These are phyloP conservation scores for Caenorhabditis sulstoni DNA, from an alignment of 2,888 invertebrate genomes.

Conservation along the genomic window DNA sequence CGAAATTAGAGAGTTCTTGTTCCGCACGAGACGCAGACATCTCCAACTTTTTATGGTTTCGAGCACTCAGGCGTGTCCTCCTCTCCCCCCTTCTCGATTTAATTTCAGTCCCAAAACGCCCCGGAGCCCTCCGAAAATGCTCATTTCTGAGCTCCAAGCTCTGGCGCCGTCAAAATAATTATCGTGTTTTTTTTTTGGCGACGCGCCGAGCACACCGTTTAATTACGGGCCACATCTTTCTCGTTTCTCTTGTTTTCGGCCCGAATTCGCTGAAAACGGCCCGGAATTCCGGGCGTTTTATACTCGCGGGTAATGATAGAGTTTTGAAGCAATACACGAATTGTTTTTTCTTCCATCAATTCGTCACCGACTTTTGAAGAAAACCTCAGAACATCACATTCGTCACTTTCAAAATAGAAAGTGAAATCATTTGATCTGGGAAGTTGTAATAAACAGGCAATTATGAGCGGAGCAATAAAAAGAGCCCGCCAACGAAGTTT, in stretches of 20 bases:
- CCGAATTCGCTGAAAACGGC: not conserved
- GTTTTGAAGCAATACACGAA: no score
- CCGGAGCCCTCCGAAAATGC: not conserved
- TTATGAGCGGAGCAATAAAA: slow-evolving; percentile 31
- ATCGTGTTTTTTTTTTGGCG: slow-evolving; percentile 4
- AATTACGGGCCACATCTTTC: slow-evolving; percentile 1
- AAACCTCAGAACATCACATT: not conserved
- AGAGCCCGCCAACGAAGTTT: not conserved
- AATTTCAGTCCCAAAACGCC: not conserved
- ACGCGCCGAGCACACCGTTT: slow-evolving; percentile 9
- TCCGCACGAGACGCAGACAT: slow-evolving; percentile 10
- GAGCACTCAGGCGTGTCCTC: slow-evolving; percentile 45
- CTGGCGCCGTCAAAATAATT: slow-evolving; percentile 9
- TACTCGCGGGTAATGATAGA: no score
- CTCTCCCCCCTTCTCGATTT: slow-evolving; percentile 1
- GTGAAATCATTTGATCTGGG: slow-evolving; percentile 50
- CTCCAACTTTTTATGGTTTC: slow-evolving; percentile 45
- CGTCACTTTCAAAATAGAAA: slow-evolving; percentile 28
- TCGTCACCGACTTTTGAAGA: slow-evolving; percentile 12
- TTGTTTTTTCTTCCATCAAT: slow-evolving; percentile 10
- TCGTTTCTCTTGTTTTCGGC: no score
- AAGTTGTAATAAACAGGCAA: slow-evolving; percentile 12
- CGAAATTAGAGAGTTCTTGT: slow-evolving; percentile 5
- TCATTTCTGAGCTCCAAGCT: not conserved
- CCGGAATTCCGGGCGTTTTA: no score